Percentiles rank a stretch among this genome's conserved stretches.
phyloP scores from a whole-genome alignment of 1,140 invertebrate species.

The Brachionus manjavacas region DNA sequence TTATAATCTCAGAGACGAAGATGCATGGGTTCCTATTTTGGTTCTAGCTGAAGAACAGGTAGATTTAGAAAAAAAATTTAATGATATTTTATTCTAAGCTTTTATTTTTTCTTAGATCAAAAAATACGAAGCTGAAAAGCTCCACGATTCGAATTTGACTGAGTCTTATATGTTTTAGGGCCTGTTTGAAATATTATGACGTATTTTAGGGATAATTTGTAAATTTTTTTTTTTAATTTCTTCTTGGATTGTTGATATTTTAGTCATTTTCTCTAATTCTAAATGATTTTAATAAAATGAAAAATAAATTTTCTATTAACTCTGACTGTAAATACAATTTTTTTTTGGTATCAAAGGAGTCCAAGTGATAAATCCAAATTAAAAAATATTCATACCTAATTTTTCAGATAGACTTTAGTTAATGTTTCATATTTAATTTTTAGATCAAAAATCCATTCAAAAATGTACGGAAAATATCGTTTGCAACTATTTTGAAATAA shows the following conservation, averaged over 20 bases:
- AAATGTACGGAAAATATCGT: too few species aligned
- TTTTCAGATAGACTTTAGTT: too few species aligned
- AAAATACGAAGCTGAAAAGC: conserved; percentile 25
- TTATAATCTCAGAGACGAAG: conserved; percentile 35
- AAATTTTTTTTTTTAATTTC: conserved; percentile 6
- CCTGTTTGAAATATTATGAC: not conserved
- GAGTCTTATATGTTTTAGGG: conserved; percentile 32
- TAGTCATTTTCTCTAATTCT: not conserved
- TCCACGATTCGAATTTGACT: not conserved
- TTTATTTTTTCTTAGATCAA: conserved; percentile 20
- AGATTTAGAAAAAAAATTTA: not conserved
- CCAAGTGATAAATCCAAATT: too few species aligned
- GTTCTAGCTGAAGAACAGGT: conserved; percentile 38
- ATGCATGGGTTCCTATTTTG: conserved; percentile 41
- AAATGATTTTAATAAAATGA: not conserved
- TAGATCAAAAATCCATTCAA: too few species aligned
- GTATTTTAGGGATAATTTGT: not conserved
- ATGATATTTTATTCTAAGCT: not conserved
- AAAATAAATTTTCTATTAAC: not conserved
- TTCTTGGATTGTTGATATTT: not conserved
- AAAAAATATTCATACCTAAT: too few species aligned
- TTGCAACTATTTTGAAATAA: too few species aligned
- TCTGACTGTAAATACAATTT: too few species aligned
- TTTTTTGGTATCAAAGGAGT: too few species aligned
- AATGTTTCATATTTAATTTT: too few species aligned